Evolutionary conservation across 92 coral and sea anemone genomes (phyloP), one percentile per base, ranked within the genome.

Genomic region (Porites lobata): DNA sequence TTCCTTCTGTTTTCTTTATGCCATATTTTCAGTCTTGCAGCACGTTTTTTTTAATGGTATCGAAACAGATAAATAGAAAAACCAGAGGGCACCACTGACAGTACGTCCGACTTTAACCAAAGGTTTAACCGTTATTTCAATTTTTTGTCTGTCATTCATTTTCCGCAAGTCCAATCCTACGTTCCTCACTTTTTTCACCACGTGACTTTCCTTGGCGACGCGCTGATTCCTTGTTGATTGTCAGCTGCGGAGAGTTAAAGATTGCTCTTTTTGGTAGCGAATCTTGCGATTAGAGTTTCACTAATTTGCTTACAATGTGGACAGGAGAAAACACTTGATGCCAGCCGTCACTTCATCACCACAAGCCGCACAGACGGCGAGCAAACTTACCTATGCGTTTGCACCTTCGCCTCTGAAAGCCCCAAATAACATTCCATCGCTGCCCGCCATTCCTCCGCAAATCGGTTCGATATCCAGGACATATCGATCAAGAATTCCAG

Each of bases 401-500:
- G 92, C 92, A 61, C 92, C 92, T 0, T 85, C 88, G 1, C 85
- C 77, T 0, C 71, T 59, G 15, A 84, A 75, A 47, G 54, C 81
- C 21, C 74, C 62, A 52, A 63, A 64, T 5, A 72, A 73, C 71
- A 69, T 89, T 84, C 81, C 92, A 8, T 63, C 82, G 87, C 81
- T 82, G 57, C 84, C 88, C 18, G 79, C 85, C 14, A 79, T 80
- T 6, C 32, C 82, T 10, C 80, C 72, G 12, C 85, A 77, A 77
- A 67, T 83, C 51, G 81, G 92, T 19, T 59, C 85, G 52, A 54
- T 66, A n/a, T 64, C 85, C n/a, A 79, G 69, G 77, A 58, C 89
- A 22, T 62, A 71, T 56, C 88, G 85, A 26, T 63, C 85, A 62
- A 70, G 90, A 80, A 67, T 82, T 50, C 92, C 91, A 26, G 96